Conservation (phyloP, 2,888 invertebrate genomes). For the Acronicta aceris region DNA sequence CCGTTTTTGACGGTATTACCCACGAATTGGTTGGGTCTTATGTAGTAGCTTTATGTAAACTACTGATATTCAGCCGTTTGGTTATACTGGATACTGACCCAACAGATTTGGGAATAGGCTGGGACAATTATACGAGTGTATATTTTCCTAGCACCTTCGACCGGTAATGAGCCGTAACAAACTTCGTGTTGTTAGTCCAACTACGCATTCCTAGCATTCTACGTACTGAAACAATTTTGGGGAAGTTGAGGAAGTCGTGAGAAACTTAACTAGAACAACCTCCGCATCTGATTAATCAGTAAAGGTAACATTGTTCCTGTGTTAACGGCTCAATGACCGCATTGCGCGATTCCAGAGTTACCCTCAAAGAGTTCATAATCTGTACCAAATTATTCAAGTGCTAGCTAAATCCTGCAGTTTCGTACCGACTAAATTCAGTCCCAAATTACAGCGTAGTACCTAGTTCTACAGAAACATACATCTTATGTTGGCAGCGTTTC, state of each 20-base stretch:
- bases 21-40: too few species aligned
- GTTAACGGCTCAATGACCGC: constrained; percentile 5
- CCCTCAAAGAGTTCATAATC: constrained; percentile 21
- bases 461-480: not conserved
- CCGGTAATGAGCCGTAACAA: constrained; percentile 16
- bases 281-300: constrained; percentile 45
- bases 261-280: constrained; percentile 30
- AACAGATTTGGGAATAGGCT: too few species aligned
- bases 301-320: constrained; percentile 34
- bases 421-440: constrained; percentile 4
- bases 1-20: too few species aligned
- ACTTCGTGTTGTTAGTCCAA: constrained; percentile 6
- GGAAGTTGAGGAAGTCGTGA: constrained; percentile 10
- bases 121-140: not conserved
- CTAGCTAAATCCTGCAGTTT: constrained; percentile 6
- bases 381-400: constrained; percentile 20
- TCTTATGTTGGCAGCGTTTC: constrained; percentile 7
- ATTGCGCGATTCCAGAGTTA: constrained; percentile 11
- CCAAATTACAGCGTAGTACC: constrained; percentile 11
- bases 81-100: too few species aligned
- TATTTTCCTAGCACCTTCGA: constrained; percentile 12
- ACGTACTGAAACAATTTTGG: constrained; percentile 10
- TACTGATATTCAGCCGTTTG: too few species aligned
- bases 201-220: constrained; percentile 15
- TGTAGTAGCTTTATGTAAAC: too few species aligned